Conservation (phyloP, 2,113 vertebrate species). For the Vireo altiloquus region DNA sequence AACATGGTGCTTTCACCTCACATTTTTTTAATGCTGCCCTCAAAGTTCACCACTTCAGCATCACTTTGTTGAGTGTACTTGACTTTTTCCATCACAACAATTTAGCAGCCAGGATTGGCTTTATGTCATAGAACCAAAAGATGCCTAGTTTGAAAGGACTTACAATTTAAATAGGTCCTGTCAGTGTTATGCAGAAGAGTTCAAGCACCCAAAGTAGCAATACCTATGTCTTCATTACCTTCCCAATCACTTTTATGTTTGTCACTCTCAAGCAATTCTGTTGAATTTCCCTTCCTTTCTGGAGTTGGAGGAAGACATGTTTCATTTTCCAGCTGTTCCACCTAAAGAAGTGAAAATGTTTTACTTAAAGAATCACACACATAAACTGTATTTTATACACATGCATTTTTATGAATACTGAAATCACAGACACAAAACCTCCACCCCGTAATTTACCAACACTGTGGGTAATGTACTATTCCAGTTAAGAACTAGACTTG, state of each 20-base stretch:
- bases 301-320: background rate
- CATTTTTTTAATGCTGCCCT: background rate
- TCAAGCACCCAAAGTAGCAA: background rate
- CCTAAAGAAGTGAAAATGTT: slow-evolving; percentile 39
- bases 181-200: background rate
- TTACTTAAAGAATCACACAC: background rate
- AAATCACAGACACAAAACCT: background rate
- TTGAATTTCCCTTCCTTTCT: slow-evolving; percentile 12
- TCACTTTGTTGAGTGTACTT: background rate
- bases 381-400: background rate
- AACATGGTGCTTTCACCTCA: background rate
- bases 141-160: background rate
- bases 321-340: slow-evolving; percentile 25
- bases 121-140: background rate
- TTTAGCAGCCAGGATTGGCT: background rate
- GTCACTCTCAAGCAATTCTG: background rate
- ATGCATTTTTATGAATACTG: background rate
- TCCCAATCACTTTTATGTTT: background rate
- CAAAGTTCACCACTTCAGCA: background rate
- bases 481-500: background rate
- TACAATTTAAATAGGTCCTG: background rate
- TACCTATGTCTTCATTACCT: slow-evolving; percentile 40
- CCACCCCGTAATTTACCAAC: background rate
- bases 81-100: background rate
- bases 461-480: background rate